Base-by-base conservation (phyloP, 1,140 invertebrate species). In the Globodera ellingtonae region DNA sequence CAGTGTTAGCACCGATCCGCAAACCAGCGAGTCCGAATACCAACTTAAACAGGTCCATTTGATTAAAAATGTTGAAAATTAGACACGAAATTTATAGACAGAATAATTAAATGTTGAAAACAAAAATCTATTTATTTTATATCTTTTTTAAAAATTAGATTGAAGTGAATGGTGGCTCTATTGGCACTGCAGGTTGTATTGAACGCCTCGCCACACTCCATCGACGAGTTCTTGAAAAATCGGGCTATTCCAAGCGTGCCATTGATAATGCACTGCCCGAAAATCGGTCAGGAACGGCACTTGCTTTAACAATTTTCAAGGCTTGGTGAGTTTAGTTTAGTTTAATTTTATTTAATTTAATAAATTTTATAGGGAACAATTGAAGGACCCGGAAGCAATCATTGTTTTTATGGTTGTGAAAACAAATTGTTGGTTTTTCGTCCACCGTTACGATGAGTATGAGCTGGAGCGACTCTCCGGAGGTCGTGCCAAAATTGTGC, bases 101-200 rank as follows among this genome's bases (percentile, higher is more conserved):
- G 84, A 62, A 87, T 90, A 89, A 86, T 82, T 72, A 77, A 88
- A 73, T 89, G 89, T 80, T 80, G 90, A 80, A 90, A 18, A 18
- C 1, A 72, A 8, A 7, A 24, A n/a, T 72, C 75, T 91, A 92
- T 86, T 91, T 91, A 85, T 90, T 91, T 83, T 35, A 35, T 35
- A 35, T 35, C 0, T 35, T 35, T 24, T 35, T 3, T 35, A 35
- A 35, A 35, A 35, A 35, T 35, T 69, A 98, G 92, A 94, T 98
- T 84, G 96, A 98, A 92, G 93, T 97, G 87, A 98, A 98, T 92
- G 94, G 95, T 84, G 96, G 98, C 89, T 94, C 96, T 69, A 93
- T 95, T 46, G 95, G 95, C 89, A 97, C 98, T 92, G 95, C 93
- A 84, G 95, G 95, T 90, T 92, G 98, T 83, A 93, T 94, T 79